These are phyloP conservation scores for Lota lota DNA, from an alignment of 2,113 vertebrate species.

Conservation along the genomic window DNA sequence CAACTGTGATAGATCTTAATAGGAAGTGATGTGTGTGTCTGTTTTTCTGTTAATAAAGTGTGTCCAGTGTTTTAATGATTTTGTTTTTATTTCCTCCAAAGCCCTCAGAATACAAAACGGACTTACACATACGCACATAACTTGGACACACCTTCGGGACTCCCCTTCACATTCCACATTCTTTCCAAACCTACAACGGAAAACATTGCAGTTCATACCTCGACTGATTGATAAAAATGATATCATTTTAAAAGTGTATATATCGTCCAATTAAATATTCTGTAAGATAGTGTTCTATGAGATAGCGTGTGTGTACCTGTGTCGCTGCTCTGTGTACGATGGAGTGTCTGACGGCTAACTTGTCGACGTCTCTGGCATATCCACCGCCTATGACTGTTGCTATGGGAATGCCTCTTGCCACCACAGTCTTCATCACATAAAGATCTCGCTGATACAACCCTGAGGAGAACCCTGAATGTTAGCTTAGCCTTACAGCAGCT, in stretches of 20 bases:
- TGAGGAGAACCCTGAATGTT: conserved; percentile 10
- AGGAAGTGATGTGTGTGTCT: conserved; percentile 22
- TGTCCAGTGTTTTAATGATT: not conserved
- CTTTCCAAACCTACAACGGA: conserved; percentile 59
- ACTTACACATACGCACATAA: too few species aligned
- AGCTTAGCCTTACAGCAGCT: too few species aligned
- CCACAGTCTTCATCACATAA: conserved; percentile 55
- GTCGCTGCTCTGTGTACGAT: conserved; percentile 66
- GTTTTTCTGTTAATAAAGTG: conserved; percentile 33
- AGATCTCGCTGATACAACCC: conserved; percentile 61
- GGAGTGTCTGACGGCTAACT: conserved; percentile 58
- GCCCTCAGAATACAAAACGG: too few species aligned
- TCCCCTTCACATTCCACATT: conserved; percentile 42
- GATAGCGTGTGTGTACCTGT: conserved; percentile 43
- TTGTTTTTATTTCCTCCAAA: not conserved
- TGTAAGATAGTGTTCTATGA: not conserved
- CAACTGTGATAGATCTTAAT: conserved; percentile 18
- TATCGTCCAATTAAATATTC: not conserved
- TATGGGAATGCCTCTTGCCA: conserved; percentile 50
- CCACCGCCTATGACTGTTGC: conserved; percentile 64
- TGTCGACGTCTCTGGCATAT: conserved; percentile 56
- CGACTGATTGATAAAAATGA: not conserved
- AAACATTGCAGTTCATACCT: conserved; percentile 1
- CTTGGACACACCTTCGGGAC: too few species aligned
- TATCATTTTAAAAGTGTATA: not conserved